Base-by-base conservation (phyloP, 1,140 invertebrate genomes). In the Cotesia glomerata region DNA sequence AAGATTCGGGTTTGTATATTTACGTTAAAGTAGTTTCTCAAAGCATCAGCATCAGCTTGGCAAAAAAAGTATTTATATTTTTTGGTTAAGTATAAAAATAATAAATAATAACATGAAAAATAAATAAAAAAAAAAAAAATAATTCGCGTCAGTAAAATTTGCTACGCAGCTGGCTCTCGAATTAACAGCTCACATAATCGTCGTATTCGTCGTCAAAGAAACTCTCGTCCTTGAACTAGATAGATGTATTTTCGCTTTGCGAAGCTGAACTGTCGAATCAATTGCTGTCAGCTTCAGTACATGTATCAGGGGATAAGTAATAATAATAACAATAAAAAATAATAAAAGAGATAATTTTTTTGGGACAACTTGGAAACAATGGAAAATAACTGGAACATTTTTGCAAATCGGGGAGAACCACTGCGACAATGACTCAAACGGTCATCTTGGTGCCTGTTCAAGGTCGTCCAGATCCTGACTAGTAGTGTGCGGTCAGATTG, bases 341-440 rank as follows among this genome's bases (percentile, higher is more conserved):
- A 18, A 14, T 18, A 14, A 13, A 5, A 14, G n/a, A 14, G n/a
- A n/a, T 11, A 54, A 54, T 4, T 14, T 5, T 54, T 14, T n/a
- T 18, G 5, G 5, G 16, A 8, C 8, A 5, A 54, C 2, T 9
- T n/a, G 16, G 3, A n/a, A 14, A 54, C n/a, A 54, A n/a, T n/a
- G n/a, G 16, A 58, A 58, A 14, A 9, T 18, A 58, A 18, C 18
- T 26, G 56, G 14, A 9, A 58, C 14, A 34, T 54, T 14, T 54
- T 52, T 9, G 34, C 35, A 34, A 16, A 16, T 18, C 51, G 61
- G 58, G 65, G 58, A 69, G 66, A 69, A 61, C 14, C 35, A 72
- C 71, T 54, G 36, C 49, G 61, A 64, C 66, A 51, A 59, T 69
- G 66, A 73, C 61, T 64, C 49, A 69, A 69, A 73, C 68, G 72